Evolutionary conservation across 92 coral and sea anemone genomes (phyloP).

Genomic region (Bergia puertoricense): DNA sequence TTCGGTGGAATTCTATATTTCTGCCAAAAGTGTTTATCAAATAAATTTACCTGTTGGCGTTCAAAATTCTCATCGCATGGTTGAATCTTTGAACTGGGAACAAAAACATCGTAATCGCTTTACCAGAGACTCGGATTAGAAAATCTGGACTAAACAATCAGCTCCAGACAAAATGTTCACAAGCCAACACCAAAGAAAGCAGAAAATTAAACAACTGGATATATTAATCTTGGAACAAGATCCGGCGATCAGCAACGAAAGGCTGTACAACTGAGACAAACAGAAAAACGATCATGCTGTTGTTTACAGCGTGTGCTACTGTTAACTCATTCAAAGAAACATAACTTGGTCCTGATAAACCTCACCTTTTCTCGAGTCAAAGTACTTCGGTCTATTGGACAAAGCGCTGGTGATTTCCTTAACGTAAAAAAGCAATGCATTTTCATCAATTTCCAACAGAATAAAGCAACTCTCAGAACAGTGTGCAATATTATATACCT

Average conservation of each 20-base stretch:
- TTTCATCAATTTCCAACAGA: neutral
- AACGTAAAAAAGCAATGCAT: conserved; percentile 10
- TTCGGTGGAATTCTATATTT: neutral
- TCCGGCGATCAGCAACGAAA: neutral
- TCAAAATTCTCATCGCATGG: conserved; percentile 16
- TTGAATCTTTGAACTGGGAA: conserved; percentile 4
- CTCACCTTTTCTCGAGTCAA: conserved; percentile 94
- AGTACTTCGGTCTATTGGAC: conserved; percentile 93
- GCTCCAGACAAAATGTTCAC: neutral
- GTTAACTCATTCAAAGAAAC: neutral
- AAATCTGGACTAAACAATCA: conserved; percentile 26
- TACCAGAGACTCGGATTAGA: neutral
- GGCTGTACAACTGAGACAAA: neutral
- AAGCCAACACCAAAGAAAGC: conserved; percentile 3
- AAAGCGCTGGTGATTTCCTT: conserved; percentile 94
- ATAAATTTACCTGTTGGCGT: neutral
- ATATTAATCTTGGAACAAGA: neutral
- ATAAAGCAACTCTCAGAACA: neutral
- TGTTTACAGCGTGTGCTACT: neutral
- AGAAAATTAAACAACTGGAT: neutral
- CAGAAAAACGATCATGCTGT: neutral
- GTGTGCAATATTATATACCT: conserved; percentile 57
- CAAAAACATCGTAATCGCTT: conserved; percentile 23
- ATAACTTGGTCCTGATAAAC: neutral
- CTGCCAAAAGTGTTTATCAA: neutral